phyloP scores from a whole-genome alignment of 1,140 invertebrate genomes.

The Acromyrmex charruanus region DNA sequence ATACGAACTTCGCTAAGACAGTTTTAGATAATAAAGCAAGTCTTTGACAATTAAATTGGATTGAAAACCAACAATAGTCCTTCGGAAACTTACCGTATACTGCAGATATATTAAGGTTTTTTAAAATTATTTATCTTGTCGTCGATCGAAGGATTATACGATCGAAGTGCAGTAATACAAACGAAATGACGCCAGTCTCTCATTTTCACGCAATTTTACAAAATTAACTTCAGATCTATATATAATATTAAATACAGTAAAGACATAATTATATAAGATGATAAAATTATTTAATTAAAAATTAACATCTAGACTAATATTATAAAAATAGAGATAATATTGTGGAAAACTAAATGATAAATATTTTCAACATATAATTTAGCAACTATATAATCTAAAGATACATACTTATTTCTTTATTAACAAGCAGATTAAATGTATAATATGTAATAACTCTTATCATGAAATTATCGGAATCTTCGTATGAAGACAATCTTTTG shows the following conservation, averaged over 20 bases:
- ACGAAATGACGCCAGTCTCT: conserved; percentile 15
- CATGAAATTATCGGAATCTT: background rate
- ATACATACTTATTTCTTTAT: background rate
- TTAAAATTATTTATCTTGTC: conserved; percentile 34
- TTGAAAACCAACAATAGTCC: background rate
- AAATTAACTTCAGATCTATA: background rate
- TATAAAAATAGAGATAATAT: background rate
- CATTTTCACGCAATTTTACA: background rate
- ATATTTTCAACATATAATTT: conserved; percentile 25
- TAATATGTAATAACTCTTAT: background rate
- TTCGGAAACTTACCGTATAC: conserved; percentile 2
- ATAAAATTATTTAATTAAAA: conserved; percentile 24
- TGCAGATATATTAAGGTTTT: conserved; percentile 2
- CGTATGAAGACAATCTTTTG: background rate
- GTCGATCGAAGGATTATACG: background rate
- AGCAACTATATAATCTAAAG: background rate
- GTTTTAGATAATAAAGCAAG: background rate
- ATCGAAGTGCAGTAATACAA: conserved; percentile 18
- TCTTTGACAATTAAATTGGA: background rate
- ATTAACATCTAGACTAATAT: background rate
- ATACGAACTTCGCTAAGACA: conserved; percentile 7
- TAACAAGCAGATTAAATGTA: background rate
- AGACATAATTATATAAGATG: background rate
- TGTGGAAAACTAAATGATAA: background rate
- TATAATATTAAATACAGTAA: background rate